Percentiles rank a stretch among this genome's conserved stretches.
These are phyloP conservation scores for Heterohyrax brucei DNA, from an alignment of 2,797 vertebrate species.

Conservation along the genomic window DNA sequence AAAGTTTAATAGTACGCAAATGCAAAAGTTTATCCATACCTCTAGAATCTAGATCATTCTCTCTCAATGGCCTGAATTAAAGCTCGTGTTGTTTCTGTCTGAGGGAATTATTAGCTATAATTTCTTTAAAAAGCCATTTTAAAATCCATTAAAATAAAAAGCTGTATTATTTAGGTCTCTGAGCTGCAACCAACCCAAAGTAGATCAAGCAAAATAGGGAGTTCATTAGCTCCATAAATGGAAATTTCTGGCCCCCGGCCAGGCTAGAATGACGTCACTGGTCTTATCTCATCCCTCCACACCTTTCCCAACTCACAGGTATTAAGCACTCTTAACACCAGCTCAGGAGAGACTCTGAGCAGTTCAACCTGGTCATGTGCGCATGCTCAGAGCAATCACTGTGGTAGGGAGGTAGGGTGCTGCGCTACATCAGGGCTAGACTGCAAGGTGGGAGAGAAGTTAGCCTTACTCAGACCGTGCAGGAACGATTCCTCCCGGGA, in stretches of 20 bases:
- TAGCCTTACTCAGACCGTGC: rapidly evolving
- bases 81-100: constrained; percentile 19
- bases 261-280: rapidly evolving
- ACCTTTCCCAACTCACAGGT: no score
- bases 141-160: background rate
- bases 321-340: no score
- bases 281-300: no score
- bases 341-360: background rate
- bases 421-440: background rate
- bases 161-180: background rate
- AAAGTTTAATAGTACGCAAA: background rate
- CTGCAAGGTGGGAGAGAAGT: background rate
- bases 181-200: background rate
- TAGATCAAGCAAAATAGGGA: rapidly evolving
- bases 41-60: background rate
- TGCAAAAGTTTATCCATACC: background rate
- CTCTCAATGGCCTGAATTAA: constrained; percentile 33
- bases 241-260: background rate
- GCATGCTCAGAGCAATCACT: background rate
- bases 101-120: background rate
- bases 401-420: background rate
- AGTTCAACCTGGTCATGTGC: background rate
- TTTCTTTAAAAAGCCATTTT: background rate
- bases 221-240: rapidly evolving
- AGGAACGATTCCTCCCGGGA: background rate